phyloP scores from a whole-genome alignment of 2,797 vertebrate genomes.

The Trachops cirrhosus region DNA sequence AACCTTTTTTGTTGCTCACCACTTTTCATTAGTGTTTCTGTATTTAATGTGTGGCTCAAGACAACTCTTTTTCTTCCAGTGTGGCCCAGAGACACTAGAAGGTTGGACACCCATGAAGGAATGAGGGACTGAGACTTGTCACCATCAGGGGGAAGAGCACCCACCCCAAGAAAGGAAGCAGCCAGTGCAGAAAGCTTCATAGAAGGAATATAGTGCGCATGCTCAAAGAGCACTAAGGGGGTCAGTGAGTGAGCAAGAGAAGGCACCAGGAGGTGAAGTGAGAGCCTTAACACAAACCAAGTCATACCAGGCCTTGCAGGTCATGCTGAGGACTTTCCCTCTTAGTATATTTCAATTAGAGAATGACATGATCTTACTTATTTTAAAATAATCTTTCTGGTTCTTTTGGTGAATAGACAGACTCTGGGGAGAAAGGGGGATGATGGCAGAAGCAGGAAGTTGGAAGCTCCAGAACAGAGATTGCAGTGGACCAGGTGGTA shows the following conservation, averaged over 20 bases:
- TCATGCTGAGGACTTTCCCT: neutral
- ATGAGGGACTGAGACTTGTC: neutral
- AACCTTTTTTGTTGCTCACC: too few relatives aligned
- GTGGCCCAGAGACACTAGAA: too few relatives aligned
- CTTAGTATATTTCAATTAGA: neutral
- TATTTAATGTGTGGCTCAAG: too few relatives aligned
- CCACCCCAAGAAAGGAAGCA: neutral
- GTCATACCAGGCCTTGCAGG: rapidly evolving
- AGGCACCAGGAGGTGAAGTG: neutral
- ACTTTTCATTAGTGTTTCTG: too few relatives aligned
- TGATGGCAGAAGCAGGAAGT: neutral
- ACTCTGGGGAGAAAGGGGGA: neutral
- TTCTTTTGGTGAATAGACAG: neutral
- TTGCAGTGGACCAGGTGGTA: neutral
- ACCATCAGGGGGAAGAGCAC: too few relatives aligned
- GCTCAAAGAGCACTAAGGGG: neutral
- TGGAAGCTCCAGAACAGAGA: neutral
- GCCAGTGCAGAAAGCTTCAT: neutral
- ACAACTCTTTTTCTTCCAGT: too few relatives aligned
- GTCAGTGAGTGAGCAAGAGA: neutral
- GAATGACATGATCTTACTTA: neutral
- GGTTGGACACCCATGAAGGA: neutral
- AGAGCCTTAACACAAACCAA: neutral
- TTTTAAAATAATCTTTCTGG: neutral
- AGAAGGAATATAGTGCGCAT: neutral